Evolutionary conservation across 2,888 invertebrate genomes (phyloP).

Genomic region (Acanthoscelides obtectus): DNA sequence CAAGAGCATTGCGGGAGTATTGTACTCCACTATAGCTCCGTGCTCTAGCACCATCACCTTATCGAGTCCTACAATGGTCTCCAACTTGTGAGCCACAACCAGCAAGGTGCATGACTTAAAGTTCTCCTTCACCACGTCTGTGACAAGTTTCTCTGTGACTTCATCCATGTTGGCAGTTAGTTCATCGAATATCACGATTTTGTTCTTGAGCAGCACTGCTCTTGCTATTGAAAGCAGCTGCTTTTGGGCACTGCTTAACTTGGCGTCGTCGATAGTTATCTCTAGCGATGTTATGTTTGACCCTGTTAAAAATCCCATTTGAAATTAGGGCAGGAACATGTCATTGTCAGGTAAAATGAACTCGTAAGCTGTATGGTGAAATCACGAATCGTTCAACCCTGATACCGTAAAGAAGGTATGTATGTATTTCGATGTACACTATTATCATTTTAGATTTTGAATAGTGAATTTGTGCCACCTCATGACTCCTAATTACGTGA

Average conservation of each 20-base stretch:
- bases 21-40: conserved; percentile 71
- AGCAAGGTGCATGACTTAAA: conserved; percentile 75
- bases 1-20: conserved; percentile 65
- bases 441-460: too few species aligned
- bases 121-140: conserved; percentile 66
- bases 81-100: conserved; percentile 78
- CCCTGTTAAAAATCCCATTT: not conserved
- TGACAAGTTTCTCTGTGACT: conserved; percentile 70
- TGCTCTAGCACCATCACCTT: conserved; percentile 76
- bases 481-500: too few species aligned
- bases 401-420: too few species aligned
- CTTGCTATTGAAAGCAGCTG: conserved; percentile 68
- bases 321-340: too few species aligned
- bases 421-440: too few species aligned
- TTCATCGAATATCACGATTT: conserved; percentile 54
- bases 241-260: conserved; percentile 51
- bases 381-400: too few species aligned
- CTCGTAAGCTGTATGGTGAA: too few species aligned
- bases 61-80: conserved; percentile 83
- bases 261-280: conserved; percentile 4
- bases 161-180: conserved; percentile 83
- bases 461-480: too few species aligned
- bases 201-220: conserved; percentile 50
- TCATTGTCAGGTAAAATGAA: too few species aligned
- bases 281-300: not conserved